Evolutionary conservation across 1,140 invertebrate genomes (phyloP), one percentile per base, ranked within the genome.

Genomic region (Drosophila subpulchrella): DNA sequence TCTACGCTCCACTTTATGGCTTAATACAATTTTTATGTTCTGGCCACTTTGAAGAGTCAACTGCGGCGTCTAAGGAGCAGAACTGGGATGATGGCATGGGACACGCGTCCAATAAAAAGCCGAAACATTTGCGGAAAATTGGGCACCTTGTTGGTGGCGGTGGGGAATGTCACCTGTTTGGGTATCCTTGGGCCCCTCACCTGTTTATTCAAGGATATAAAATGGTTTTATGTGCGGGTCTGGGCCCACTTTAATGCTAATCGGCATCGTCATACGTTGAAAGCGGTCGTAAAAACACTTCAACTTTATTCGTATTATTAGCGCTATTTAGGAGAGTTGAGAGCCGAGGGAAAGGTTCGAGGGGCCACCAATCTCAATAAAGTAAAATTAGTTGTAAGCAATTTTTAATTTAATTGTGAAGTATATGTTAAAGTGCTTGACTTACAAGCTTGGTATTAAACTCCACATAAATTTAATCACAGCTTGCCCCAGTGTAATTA

Each of bases 11-110:
- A 39, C 81, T 88, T 88, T 89, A 88, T 83, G 75, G 59, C 83
- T 88, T 89, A 88, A 88, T 88, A 88, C 75, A 83, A 83, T 88
- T 88, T 88, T 89, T 88, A 88, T 88, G 84, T 73, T 70, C 67
- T 58, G 84, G 76, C 79, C 84, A 83, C 80, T 79, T 84, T 63
- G 51, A 70, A 66, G 57, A 78, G 68, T 68, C 61, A 81, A 73
- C 61, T 60, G 57, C 41, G 66, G 67, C 48, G 53, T 47, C 60
- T 62, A 53, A 53, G 36, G 60, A 65, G 60, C 65, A 20, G n/a
- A 8, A 8, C 17, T 41, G 11, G 57, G 13, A 53, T 36, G 41
- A 15, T 15, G 60, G 38, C 34, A 15, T 15, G 60, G 38, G 48
- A 54, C 44, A 75, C 59, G 47, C 46, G 54, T 17, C 65, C 57